Conservation (phyloP, 2,797 vertebrate species). For the Diplodus puntazzo region DNA sequence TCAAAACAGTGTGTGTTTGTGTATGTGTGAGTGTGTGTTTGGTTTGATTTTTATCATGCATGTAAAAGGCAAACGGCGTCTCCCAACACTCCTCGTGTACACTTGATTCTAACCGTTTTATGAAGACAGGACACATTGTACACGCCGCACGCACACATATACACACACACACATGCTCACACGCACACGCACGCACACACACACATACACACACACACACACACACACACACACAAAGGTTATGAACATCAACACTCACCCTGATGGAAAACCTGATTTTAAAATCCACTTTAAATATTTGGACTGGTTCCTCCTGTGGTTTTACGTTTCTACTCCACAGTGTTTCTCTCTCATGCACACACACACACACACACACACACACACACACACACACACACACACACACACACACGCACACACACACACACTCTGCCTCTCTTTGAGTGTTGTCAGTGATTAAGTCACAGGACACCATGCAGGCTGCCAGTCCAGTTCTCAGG, state of each 20-base stretch:
- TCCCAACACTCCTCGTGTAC: slow-evolving; percentile 17
- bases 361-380: neutral
- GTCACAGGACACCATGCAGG: slow-evolving; percentile 49
- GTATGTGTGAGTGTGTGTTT: slow-evolving; percentile 9
- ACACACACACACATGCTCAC: slow-evolving; percentile 9
- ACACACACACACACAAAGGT: slow-evolving; percentile 2
- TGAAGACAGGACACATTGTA: slow-evolving; percentile 13
- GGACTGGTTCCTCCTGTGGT: slow-evolving; percentile 30
- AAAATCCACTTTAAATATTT: slow-evolving; percentile 57
- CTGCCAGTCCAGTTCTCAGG: slow-evolving; percentile 32
- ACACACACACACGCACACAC: slow-evolving; percentile 2
- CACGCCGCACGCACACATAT: slow-evolving; percentile 1
- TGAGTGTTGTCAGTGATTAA: slow-evolving; percentile 37
- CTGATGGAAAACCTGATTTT: slow-evolving; percentile 54
- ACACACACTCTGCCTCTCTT: neutral
- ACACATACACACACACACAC: slow-evolving; percentile 1
- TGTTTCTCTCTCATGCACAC: neutral
- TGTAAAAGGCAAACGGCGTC: slow-evolving; percentile 22
- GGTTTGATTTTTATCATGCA: slow-evolving; percentile 37
- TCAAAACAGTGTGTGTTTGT: slow-evolving; percentile 17
- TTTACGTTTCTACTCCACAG: slow-evolving; percentile 39
- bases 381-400: neutral
- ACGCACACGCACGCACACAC: slow-evolving; percentile 7
- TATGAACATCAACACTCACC: slow-evolving; percentile 50
- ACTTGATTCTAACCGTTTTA: slow-evolving; percentile 25